These are phyloP conservation scores for Pollenia griseotomentosa DNA, from an alignment of 2,888 invertebrate species.

Conservation along the genomic window DNA sequence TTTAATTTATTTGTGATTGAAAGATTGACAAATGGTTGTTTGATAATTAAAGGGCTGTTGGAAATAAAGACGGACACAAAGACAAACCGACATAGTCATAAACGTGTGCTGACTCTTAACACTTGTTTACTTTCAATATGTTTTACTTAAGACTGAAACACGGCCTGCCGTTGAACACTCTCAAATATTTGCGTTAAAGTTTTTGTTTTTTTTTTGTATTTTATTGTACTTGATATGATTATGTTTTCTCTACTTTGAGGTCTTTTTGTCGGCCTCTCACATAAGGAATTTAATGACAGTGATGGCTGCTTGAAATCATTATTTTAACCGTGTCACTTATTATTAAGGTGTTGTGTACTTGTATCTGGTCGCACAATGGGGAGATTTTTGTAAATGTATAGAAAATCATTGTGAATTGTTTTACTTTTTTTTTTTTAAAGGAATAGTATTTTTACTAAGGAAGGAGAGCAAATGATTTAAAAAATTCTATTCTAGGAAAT, in stretches of 20 bases:
- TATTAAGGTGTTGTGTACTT: too few species aligned
- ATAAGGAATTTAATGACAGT: constrained; percentile 49
- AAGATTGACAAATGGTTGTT: constrained; percentile 46
- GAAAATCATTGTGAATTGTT: neutral
- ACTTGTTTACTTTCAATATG: constrained; percentile 61
- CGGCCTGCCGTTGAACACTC: constrained; percentile 77
- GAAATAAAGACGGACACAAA: neutral
- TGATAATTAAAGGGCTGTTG: constrained; percentile 20
- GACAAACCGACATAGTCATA: constrained; percentile 25
- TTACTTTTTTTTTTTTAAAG: too few species aligned
- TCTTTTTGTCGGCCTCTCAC: constrained; percentile 20
- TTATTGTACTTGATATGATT: neutral
- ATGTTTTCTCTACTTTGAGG: too few species aligned
- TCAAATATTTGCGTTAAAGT: constrained; percentile 81
- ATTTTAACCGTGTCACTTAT: constrained; percentile 43
- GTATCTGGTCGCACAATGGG: too few species aligned
- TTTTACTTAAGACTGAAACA: constrained; percentile 77
- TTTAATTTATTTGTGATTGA: constrained; percentile 63
- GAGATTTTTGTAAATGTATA: neutral
- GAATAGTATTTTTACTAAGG: too few species aligned
- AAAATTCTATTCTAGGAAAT: too few species aligned
- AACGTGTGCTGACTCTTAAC: constrained; percentile 61
- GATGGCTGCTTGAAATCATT: constrained; percentile 38
- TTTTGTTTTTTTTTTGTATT: constrained; percentile 75
- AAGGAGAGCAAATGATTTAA: too few species aligned